phyloP scores from a whole-genome alignment of 2,797 vertebrate genomes.

The Pyrocephalus nanus region DNA sequence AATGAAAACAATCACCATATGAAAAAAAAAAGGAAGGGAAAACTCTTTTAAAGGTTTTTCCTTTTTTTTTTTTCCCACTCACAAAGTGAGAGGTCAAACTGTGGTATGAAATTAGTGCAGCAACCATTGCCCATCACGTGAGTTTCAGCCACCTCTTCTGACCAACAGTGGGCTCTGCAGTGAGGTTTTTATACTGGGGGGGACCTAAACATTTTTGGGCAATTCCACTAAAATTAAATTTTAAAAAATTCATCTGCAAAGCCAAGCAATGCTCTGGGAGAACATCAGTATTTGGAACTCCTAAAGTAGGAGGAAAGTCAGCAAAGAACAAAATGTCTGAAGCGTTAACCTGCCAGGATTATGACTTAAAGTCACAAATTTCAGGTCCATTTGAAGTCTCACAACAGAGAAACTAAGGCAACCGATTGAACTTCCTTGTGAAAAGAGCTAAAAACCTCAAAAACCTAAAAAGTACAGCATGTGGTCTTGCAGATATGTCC shows the following conservation, averaged over 20 bases:
- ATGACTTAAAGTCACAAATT: constrained; percentile 34
- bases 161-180: accelerated
- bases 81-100: neutral
- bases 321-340: constrained; percentile 47
- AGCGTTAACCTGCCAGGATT: constrained; percentile 42
- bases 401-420: constrained; percentile 50
- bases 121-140: neutral
- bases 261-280: neutral
- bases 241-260: neutral
- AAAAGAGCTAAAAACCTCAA: constrained; percentile 20
- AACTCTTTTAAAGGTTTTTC: neutral
- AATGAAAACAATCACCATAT: neutral
- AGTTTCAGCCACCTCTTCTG: neutral
- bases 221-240: neutral
- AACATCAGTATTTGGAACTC: constrained; percentile 18
- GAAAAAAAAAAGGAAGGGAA: neutral
- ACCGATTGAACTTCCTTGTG: constrained; percentile 3
- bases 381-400: constrained; percentile 58
- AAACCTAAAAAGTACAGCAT: constrained; percentile 30
- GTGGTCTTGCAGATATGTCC: constrained; percentile 16
- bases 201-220: neutral
- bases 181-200: neutral
- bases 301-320: neutral
- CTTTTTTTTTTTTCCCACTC: neutral
- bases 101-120: neutral